phyloP scores from a whole-genome alignment of 92 coral and sea anemone genomes.

The Porites evermanni region DNA sequence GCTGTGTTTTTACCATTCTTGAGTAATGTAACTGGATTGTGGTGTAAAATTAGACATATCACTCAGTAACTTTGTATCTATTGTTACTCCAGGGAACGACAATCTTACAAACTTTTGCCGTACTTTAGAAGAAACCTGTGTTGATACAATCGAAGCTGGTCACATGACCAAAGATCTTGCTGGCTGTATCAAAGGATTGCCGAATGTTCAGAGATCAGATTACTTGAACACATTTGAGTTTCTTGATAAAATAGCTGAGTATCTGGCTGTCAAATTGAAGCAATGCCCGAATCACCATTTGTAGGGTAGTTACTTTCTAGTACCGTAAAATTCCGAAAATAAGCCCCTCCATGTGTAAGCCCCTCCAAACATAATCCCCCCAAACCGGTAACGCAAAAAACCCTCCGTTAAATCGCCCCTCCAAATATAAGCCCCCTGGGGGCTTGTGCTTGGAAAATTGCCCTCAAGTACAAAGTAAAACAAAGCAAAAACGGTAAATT shows the following conservation, averaged over 20 bases:
- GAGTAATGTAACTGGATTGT: too few species aligned
- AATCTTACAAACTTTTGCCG: conserved; percentile 78
- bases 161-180: conserved; percentile 97
- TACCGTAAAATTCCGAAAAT: too few species aligned
- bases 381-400: too few species aligned
- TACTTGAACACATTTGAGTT: conserved; percentile 96
- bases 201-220: conserved; percentile 84
- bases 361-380: too few species aligned
- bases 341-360: too few species aligned
- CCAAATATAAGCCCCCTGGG: too few species aligned
- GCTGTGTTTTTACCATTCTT: too few species aligned
- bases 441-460: too few species aligned
- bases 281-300: conserved; percentile 17
- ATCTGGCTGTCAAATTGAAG: conserved; percentile 55
- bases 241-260: conserved; percentile 90
- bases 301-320: neutral
- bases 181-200: conserved; percentile 90
- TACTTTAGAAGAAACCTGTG: conserved; percentile 84
- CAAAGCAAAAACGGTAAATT: too few species aligned
- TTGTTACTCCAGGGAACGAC: conserved; percentile 70
- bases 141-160: conserved; percentile 94
- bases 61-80: neutral
- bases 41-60: too few species aligned
- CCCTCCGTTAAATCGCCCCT: too few species aligned
- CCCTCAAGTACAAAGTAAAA: too few species aligned